Evolutionary conservation across 2,888 invertebrate genomes (phyloP).

Genomic region (Trileptium ribeirensis): DNA sequence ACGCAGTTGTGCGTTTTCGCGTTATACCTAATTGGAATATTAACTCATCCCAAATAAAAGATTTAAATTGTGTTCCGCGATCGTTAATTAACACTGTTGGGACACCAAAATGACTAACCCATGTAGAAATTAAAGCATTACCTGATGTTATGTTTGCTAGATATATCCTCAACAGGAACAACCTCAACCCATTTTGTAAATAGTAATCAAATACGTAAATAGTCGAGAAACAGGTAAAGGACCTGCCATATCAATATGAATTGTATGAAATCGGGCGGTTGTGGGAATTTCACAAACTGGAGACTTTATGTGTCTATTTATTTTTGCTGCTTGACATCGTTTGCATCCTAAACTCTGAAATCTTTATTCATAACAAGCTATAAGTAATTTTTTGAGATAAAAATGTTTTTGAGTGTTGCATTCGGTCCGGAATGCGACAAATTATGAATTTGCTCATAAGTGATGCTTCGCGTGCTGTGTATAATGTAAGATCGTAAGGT

Average conservation of each 20-base stretch:
- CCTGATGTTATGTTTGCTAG: too few relatives aligned
- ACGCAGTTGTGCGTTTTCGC: too few relatives aligned
- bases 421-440: too few relatives aligned
- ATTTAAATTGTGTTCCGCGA: not conserved
- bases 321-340: constrained; percentile 5
- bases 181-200: too few relatives aligned
- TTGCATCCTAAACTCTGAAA: not conserved
- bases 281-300: not conserved
- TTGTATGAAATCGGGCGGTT: too few relatives aligned
- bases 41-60: not conserved
- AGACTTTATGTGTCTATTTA: not conserved
- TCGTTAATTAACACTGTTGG: not conserved
- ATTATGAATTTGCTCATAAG: too few relatives aligned
- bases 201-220: not conserved
- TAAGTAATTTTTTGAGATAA: too few relatives aligned
- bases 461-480: too few relatives aligned
- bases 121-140: not conserved
- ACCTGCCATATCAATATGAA: constrained; percentile 14
- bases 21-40: not conserved
- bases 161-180: too few relatives aligned
- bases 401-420: too few relatives aligned
- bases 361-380: not conserved
- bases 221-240: not conserved
- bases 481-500: too few relatives aligned
- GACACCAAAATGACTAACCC: not conserved